Conservation (phyloP, 2,113 vertebrate genomes). For the Pithys albifrons region DNA sequence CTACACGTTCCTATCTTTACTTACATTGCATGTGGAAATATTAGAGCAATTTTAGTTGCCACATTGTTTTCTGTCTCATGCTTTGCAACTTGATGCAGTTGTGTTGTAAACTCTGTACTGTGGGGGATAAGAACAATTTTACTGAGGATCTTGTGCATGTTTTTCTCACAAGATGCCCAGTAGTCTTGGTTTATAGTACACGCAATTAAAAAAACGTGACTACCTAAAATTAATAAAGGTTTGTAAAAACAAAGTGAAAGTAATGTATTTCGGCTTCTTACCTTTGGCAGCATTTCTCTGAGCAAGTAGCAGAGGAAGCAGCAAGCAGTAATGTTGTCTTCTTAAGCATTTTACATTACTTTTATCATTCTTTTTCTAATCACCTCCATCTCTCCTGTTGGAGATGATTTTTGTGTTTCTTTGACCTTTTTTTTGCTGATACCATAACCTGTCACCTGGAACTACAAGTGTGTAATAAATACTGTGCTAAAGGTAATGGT, state of each 20-base stretch:
- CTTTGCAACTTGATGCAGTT: not conserved
- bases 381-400: not conserved
- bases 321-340: not conserved
- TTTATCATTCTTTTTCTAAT: not conserved
- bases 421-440: not conserved
- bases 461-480: not conserved
- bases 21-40: not conserved
- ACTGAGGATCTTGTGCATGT: not conserved
- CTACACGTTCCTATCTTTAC: not conserved
- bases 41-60: not conserved
- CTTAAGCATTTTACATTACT: not conserved
- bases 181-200: not conserved
- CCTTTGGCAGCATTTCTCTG: not conserved
- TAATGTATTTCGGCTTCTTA: not conserved
- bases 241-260: not conserved
- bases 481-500: not conserved
- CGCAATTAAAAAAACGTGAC: not conserved
- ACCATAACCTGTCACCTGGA: not conserved
- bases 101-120: not conserved
- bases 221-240: not conserved
- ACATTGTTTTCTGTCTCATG: not conserved
- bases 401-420: not conserved
- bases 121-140: not conserved
- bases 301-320: not conserved
- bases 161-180: not conserved